phyloP scores from a whole-genome alignment of 2,888 invertebrate genomes.

The Dryobotodes eremita region DNA sequence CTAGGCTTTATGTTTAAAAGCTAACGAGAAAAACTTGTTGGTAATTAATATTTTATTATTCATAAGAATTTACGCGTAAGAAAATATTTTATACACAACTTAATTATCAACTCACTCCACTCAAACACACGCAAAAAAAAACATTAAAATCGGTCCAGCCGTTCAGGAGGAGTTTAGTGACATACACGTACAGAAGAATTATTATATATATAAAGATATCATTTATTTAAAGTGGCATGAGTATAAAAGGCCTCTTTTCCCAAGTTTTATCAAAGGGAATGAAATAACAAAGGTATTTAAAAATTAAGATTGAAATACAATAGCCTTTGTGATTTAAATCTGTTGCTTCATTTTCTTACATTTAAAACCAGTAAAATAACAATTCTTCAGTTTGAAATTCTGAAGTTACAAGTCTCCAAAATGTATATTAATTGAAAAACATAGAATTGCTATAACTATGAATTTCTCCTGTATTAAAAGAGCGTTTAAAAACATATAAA shows the following conservation, averaged over 20 bases:
- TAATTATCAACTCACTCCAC: too few species aligned
- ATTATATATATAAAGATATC: background rate
- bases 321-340: background rate
- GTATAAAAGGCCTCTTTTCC: background rate
- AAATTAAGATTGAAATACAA: background rate
- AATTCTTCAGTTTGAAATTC: background rate
- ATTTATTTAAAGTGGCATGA: background rate
- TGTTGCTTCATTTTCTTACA: background rate
- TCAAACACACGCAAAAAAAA: too few species aligned
- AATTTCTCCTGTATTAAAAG: background rate
- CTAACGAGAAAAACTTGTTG: constrained; percentile 18
- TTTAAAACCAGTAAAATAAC: background rate
- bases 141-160: too few species aligned
- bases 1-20: constrained; percentile 1
- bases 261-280: background rate
- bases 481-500: background rate
- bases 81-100: background rate
- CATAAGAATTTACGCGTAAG: background rate
- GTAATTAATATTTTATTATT: constrained; percentile 15
- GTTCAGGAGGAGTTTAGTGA: too few species aligned
- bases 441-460: background rate
- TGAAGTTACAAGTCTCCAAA: background rate
- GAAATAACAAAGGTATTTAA: background rate
- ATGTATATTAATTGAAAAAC: background rate
- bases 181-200: background rate